Base-by-base conservation (phyloP, 2,888 invertebrate genomes). In the Homarus gammarus region DNA sequence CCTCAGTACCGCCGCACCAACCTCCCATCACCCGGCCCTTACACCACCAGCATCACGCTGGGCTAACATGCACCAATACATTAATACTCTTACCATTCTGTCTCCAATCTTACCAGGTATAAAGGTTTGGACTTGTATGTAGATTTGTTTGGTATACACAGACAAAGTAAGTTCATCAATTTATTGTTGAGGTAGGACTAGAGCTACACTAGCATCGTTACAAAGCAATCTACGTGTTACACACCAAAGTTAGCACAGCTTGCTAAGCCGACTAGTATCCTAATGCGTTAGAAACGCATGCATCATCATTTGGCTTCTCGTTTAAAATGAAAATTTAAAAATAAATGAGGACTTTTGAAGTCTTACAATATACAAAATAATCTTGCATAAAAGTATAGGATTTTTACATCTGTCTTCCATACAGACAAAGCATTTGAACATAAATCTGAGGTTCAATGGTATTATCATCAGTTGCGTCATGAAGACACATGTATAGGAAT, bases 91-190 rank as follows among this genome's bases (percentile, higher is more conserved):
- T 75, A 75, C 75, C 75, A 75, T n/a, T 75, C 73, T 40, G 36
- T 3, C 38, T 73, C 73, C 38, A 73, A 18, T 40, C n/a, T n/a
- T 40, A 38, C 38, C 73, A n/a, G 22, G 44, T 49, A 49, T 49
- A 12, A 56, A 56, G 22, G 15, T 64, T 27, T n/a, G 27, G 27
- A 27, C 15, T 64, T 12, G 8, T 12, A 8, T 27, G 64, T 27
- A 5, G 64, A 64, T 64, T 27, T 64, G 87, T 94, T 70, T 64
- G 87, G 87, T 64, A 70, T 77, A 88, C 75, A 82, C 49, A 87
- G 70, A 87, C 82, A 75, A 75, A 64, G 64, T 56, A 68, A 44
- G 33, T 82, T 88, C 64, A 87, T 68, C 61, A 68, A 82, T 88
- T 88, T 88, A 88, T 88, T 85, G 68, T 78, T 88, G 88, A 88